Percentiles rank a stretch among this genome's conserved stretches.
Conservation (phyloP, 2,888 invertebrate genomes). For the Nematopogon swammerdamellus region DNA sequence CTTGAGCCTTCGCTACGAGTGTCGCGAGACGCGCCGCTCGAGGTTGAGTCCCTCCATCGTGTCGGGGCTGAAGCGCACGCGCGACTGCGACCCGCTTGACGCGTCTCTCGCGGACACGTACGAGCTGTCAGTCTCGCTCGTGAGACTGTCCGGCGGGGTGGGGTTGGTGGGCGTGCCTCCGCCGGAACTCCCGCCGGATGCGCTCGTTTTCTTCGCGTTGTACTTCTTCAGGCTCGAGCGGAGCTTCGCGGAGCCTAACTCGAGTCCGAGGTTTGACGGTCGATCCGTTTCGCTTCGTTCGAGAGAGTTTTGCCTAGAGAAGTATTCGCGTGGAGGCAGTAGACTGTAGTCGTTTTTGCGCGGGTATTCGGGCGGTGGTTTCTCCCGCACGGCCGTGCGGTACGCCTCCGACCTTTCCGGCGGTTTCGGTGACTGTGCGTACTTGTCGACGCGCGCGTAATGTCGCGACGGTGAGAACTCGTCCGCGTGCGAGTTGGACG, state of each 20-base stretch:
- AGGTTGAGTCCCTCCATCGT: slow-evolving; percentile 53
- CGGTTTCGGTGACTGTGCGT: slow-evolving; percentile 9
- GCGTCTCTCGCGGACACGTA: slow-evolving; percentile 83
- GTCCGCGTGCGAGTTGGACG: slow-evolving; percentile 50
- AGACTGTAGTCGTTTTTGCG: slow-evolving; percentile 35
- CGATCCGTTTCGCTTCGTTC: slow-evolving; percentile 31
- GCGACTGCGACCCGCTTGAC: slow-evolving; percentile 64
- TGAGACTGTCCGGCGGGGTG: slow-evolving; percentile 80
- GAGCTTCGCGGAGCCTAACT: slow-evolving; percentile 64
- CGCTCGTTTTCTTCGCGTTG: slow-evolving; percentile 50
- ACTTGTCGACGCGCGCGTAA: slow-evolving; percentile 21
- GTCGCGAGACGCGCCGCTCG: slow-evolving; percentile 29
- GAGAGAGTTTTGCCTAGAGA: slow-evolving; percentile 32
- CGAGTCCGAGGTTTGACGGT: slow-evolving; percentile 56
- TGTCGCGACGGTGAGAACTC: slow-evolving; percentile 39
- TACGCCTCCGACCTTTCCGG: slow-evolving; percentile 28
- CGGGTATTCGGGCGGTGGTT: slow-evolving; percentile 29
- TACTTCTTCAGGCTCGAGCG: slow-evolving; percentile 79
- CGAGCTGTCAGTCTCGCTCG: slow-evolving; percentile 80
- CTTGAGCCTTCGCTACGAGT: slow-evolving; percentile 48
- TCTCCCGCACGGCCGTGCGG: slow-evolving; percentile 19
- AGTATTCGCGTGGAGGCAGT: slow-evolving; percentile 28
- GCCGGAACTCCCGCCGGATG: slow-evolving; percentile 57
- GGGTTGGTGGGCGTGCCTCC: slow-evolving; percentile 77
- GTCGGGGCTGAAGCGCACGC: slow-evolving; percentile 77